phyloP scores from a whole-genome alignment of 2,113 vertebrate genomes.

The Saguinus midas region DNA sequence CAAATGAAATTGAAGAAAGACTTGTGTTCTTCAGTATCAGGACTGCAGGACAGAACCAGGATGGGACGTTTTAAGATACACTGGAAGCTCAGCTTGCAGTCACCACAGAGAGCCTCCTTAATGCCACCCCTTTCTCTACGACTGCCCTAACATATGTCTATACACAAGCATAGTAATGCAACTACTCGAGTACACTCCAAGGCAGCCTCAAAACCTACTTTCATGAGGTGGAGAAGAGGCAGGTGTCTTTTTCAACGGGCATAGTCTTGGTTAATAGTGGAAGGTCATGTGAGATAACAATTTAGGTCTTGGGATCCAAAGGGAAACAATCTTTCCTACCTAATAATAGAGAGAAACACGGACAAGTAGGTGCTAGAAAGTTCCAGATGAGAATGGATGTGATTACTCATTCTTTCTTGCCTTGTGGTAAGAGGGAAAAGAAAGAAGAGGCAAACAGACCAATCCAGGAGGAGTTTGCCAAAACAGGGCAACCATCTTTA shows the following conservation, averaged over 20 bases:
- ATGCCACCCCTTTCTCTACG: accelerated
- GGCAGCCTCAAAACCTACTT: not conserved
- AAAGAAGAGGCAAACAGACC: not conserved
- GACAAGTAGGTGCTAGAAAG: too few species aligned
- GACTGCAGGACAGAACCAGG: not conserved
- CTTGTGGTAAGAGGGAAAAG: not conserved
- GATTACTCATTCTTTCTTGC: not conserved
- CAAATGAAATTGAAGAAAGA: not conserved
- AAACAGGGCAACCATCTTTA: not conserved
- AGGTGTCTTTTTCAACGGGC: not conserved
- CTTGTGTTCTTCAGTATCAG: not conserved
- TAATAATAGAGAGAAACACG: not conserved
- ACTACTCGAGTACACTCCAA: not conserved
- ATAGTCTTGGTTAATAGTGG: not conserved
- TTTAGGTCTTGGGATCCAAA: not conserved
- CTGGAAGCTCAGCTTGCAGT: not conserved
- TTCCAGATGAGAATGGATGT: not conserved
- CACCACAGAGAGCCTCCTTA: not conserved
- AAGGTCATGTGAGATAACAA: not conserved
- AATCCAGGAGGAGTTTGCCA: not conserved
- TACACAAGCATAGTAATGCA: not conserved
- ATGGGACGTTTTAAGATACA: not conserved
- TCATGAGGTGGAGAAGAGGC: not conserved
- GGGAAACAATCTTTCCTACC: not conserved
- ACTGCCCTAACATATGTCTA: not conserved